Evolutionary conservation across 2,797 vertebrate genomes (phyloP).

Genomic region (Morelia viridis): DNA sequence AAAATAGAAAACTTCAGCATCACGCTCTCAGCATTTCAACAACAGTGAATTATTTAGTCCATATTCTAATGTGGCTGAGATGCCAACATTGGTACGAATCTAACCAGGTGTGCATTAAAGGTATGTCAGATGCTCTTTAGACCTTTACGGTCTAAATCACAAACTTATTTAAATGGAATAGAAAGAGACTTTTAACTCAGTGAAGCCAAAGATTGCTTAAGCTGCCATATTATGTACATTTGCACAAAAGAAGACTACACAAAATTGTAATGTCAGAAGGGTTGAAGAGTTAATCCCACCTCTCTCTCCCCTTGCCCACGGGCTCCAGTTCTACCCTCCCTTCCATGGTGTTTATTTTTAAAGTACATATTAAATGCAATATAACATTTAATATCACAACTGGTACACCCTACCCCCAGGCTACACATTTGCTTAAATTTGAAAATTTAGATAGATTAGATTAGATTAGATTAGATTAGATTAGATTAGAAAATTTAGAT

Average conservation of each 20-base stretch:
- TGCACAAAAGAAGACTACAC: not conserved
- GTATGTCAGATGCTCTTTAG: not conserved
- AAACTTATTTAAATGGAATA: not conserved
- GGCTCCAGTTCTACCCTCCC: not conserved
- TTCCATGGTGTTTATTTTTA: not conserved
- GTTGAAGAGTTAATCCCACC: not conserved
- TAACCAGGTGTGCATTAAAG: not conserved
- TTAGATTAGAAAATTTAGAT: not conserved
- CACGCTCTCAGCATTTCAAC: conserved; percentile 35
- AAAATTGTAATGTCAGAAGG: not conserved
- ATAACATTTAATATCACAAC: not conserved
- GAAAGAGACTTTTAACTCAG: not conserved
- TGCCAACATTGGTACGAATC: conserved; percentile 18
- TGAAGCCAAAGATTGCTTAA: not conserved
- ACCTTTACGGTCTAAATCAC: not conserved
- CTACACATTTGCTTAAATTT: not conserved
- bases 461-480: not conserved
- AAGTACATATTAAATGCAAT: not conserved
- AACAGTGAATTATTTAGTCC: conserved; percentile 20
- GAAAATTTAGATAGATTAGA: not conserved
- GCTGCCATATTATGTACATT: not conserved
- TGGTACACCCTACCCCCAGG: not conserved
- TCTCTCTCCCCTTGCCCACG: not conserved
- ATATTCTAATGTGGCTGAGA: conserved; percentile 33
- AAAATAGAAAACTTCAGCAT: not conserved